Conservation (phyloP, 1,140 invertebrate species). For the Pararge aegeria region DNA sequence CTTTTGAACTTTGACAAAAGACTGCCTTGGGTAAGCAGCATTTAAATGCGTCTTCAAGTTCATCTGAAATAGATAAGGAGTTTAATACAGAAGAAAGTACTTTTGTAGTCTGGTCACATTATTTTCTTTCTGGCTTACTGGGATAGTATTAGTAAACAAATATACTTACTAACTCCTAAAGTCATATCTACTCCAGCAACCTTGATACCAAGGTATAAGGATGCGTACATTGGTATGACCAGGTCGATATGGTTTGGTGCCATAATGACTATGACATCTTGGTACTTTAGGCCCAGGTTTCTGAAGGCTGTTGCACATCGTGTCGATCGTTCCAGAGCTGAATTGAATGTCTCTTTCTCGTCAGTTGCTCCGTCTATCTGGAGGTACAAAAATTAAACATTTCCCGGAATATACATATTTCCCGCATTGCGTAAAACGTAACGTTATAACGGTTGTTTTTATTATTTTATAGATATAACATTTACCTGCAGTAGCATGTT, state of each 20-base stretch:
- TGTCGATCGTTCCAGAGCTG: conserved; percentile 49
- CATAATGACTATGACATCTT: conserved; percentile 72
- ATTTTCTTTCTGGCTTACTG: too few relatives aligned
- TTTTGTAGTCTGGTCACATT: too few relatives aligned
- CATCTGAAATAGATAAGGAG: conserved; percentile 27
- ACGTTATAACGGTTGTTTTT: too few relatives aligned
- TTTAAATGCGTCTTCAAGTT: conserved; percentile 30
- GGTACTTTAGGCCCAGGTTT: conserved; percentile 56
- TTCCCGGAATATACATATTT: too few relatives aligned
- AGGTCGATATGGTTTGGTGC: conserved; percentile 56
- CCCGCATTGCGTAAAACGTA: too few relatives aligned
- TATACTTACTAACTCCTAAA: conserved; percentile 38
- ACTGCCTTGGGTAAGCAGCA: conserved; percentile 36
- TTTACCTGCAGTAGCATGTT: conserved; percentile 15
- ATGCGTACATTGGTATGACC: conserved; percentile 61
- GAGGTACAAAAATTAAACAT: not conserved
- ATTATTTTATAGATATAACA: too few relatives aligned
- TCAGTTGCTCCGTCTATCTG: conserved; percentile 74
- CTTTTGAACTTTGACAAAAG: conserved; percentile 40
- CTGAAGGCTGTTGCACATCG: conserved; percentile 48
- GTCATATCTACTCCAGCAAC: conserved; percentile 43
- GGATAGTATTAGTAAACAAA: too few relatives aligned
- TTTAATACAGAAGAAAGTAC: not conserved
- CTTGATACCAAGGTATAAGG: conserved; percentile 45
- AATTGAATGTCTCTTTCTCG: conserved; percentile 57